Evolutionary conservation across 2,888 invertebrate species (phyloP), one percentile per base, ranked within the genome.

Genomic region (Dolichopus griseipennis): DNA sequence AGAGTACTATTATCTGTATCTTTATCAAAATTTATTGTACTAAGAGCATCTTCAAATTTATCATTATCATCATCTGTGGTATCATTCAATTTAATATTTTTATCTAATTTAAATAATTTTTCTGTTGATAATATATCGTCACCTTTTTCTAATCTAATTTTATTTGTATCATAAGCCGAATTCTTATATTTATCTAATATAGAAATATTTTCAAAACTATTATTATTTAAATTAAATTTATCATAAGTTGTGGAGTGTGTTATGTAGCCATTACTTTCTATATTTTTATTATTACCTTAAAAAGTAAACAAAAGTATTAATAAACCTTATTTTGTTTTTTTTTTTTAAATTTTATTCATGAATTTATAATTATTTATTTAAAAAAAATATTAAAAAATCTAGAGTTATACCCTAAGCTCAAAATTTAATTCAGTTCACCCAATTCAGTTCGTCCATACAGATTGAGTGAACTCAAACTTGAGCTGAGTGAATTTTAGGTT

Each of bases 41-140:
- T 37, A 64, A 64, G 18, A 34, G 64, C 37, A 64, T 64, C 64
- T 34, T 64, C 64, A 64, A n/a, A 64, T 64, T 64, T 64, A 64
- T 64, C 34, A 27, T 63, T 63, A 27, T 63, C 27, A 63, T 22
- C 22, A 27, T 18, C 15, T 63, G 15, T 63, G 2, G 2, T 52
- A 52, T 52, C 52, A 18, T 18, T n/a, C 18, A 52, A 52, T 52
- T 52, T 52, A 18, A 52, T 52, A 37, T 37, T 37, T 12, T 10
- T 12, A 37, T 37, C 37, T 37, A 37, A 37, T 52, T 18, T 18
- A 18, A 6, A 18, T 15, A 15, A 18, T 52, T 2, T 52, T 52
- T 15, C 15, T 52, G 18, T 52, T 2, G 52, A 52, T 6, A 18
- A 4, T 52, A 12, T 52, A 52, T 52, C 52, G 15, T 52, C 52